phyloP scores from a whole-genome alignment of 2,888 invertebrate genomes.

The Ariolimax columbianus region DNA sequence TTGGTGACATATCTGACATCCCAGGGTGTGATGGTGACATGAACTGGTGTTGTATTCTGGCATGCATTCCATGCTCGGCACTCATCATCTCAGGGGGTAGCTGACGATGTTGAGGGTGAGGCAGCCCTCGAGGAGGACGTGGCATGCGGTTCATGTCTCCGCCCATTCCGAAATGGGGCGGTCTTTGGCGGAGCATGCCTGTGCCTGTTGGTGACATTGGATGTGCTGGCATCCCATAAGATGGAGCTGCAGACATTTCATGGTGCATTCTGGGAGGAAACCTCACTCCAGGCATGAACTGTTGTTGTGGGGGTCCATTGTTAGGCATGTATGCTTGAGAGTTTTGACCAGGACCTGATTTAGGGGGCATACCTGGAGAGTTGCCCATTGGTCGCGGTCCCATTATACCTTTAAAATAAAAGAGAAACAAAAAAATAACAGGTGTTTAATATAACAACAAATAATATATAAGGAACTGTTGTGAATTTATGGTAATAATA shows the following conservation, averaged over 20 bases:
- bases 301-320: constrained; percentile 26
- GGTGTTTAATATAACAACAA: too few species aligned
- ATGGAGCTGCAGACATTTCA: constrained; percentile 43
- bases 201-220: constrained; percentile 50
- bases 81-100: constrained; percentile 43
- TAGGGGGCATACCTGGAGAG: constrained; percentile 51
- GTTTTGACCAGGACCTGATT: constrained; percentile 18
- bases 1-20: constrained; percentile 48
- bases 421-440: constrained; percentile 32
- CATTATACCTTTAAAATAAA: constrained; percentile 39
- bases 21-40: constrained; percentile 52
- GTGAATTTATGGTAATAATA: background rate
- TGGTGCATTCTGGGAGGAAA: constrained; percentile 52
- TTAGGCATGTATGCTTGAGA: constrained; percentile 38
- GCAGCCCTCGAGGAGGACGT: constrained; percentile 44
- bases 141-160: constrained; percentile 39
- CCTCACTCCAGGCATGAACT: constrained; percentile 44
- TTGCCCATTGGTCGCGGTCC: constrained; percentile 46
- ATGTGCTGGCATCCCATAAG: constrained; percentile 49
- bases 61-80: constrained; percentile 49
- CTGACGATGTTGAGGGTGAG: constrained; percentile 36
- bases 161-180: constrained; percentile 45
- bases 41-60: constrained; percentile 54
- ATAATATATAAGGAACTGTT: too few species aligned
- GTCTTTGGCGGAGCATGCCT: constrained; percentile 42